phyloP scores from a whole-genome alignment of 2,888 invertebrate genomes.

The Cheilosia soror region DNA sequence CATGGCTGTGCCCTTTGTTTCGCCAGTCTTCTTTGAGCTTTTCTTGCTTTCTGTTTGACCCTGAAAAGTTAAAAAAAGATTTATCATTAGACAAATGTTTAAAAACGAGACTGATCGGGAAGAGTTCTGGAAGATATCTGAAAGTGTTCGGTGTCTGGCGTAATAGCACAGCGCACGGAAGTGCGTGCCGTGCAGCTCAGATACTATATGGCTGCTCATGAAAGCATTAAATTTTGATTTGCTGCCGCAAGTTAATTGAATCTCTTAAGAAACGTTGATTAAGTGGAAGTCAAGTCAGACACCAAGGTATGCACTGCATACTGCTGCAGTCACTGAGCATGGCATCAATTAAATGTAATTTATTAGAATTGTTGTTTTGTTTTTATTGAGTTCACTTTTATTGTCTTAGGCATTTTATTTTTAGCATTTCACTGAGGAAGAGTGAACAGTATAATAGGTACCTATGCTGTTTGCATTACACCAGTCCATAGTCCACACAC shows the following conservation, averaged over 20 bases:
- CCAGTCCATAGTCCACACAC: too few species aligned
- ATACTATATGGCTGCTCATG: constrained; percentile 30
- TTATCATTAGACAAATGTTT: background rate
- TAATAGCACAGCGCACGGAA: constrained; percentile 20
- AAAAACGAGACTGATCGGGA: constrained; percentile 11
- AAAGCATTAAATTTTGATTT: constrained; percentile 51
- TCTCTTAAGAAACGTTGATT: constrained; percentile 7
- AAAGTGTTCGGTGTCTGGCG: background rate
- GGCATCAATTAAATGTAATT: constrained; percentile 57
- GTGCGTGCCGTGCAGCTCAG: constrained; percentile 38
- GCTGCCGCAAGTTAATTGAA: constrained; percentile 16
- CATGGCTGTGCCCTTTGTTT: constrained; percentile 89
- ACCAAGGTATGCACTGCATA: background rate
- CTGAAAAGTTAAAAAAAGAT: constrained; percentile 77
- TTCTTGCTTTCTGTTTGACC: constrained; percentile 84
- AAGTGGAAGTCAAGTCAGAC: constrained; percentile 16
- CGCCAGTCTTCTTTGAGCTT: constrained; percentile 79
- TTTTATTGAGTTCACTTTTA: constrained; percentile 34
- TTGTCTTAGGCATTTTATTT: constrained; percentile 18
- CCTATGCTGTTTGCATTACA: too few species aligned
- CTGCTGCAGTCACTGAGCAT: constrained; percentile 31
- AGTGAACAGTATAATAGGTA: too few species aligned
- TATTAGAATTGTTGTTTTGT: constrained; percentile 52
- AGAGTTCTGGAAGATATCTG: constrained; percentile 7
- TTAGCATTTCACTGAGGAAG: background rate